These are phyloP conservation scores for Callinectes sapidus DNA, from an alignment of 2,888 invertebrate species.

Conservation along the genomic window DNA sequence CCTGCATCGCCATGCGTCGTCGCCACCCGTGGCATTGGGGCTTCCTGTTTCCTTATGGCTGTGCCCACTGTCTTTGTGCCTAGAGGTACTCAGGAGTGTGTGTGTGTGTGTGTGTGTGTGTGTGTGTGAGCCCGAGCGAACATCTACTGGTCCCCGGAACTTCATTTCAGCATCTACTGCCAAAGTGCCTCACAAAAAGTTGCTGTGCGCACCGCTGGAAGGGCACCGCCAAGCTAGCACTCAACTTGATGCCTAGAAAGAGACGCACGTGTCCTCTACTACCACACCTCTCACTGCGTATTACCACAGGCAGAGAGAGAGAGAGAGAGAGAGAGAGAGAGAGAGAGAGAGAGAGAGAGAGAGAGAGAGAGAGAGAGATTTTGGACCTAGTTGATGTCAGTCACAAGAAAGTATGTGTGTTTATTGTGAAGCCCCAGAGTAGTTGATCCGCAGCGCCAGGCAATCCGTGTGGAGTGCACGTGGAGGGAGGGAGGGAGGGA, in stretches of 20 bases:
- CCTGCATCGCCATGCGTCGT: neutral
- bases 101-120: constrained; percentile 44
- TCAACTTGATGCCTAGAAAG: neutral
- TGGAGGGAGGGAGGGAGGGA: neutral
- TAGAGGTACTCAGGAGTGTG: neutral
- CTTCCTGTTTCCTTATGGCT: neutral
- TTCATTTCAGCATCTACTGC: neutral
- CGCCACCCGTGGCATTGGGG: neutral
- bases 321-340: neutral
- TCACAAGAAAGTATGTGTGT: neutral
- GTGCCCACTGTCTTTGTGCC: neutral
- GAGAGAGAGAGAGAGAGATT: neutral
- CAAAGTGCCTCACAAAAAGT: constrained; percentile 15
- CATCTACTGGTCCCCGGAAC: constrained; percentile 4
- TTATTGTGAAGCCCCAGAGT: neutral
- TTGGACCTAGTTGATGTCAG: neutral
- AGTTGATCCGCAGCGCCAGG: neutral
- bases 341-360: neutral
- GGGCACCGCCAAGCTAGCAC: neutral
- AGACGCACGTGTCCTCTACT: neutral
- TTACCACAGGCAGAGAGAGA: neutral
- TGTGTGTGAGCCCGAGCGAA: constrained; percentile 22
- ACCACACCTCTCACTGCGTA: neutral
- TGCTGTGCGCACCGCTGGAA: neutral
- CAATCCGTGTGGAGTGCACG: neutral